phyloP scores from a whole-genome alignment of 2,797 vertebrate species.

The Bucorvus abyssinicus region DNA sequence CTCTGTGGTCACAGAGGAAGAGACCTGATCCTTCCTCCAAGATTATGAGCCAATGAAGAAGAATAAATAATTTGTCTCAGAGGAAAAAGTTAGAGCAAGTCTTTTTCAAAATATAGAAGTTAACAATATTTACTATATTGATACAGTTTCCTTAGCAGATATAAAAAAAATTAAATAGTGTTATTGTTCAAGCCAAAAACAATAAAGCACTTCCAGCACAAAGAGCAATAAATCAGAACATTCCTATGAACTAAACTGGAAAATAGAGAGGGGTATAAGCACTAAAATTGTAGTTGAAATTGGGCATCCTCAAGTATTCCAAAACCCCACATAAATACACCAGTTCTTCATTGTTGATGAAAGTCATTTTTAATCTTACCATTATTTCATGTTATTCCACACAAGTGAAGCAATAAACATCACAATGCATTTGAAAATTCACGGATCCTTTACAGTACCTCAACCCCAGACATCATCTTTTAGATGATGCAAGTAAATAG shows the following conservation, averaged over 20 bases:
- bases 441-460: background rate
- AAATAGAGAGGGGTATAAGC: background rate
- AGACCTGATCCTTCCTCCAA: background rate
- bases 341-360: background rate
- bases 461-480: background rate
- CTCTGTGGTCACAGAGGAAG: background rate
- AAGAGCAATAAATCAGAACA: background rate
- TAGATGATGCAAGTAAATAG: background rate
- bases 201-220: background rate
- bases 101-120: slow-evolving; percentile 10
- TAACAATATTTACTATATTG: background rate
- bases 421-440: background rate
- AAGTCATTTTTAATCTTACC: background rate
- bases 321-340: background rate
- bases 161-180: background rate
- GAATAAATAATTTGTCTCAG: background rate
- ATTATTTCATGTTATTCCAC: background rate
- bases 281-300: background rate
- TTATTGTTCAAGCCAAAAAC: background rate
- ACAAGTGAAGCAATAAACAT: background rate
- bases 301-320: background rate
- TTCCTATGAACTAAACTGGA: background rate
- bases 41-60: slow-evolving; percentile 1
- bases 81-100: background rate
- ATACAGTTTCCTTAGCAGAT: slow-evolving; percentile 17